Evolutionary conservation across 1,140 invertebrate genomes (phyloP).

Genomic region (Hycleus phaleratus): DNA sequence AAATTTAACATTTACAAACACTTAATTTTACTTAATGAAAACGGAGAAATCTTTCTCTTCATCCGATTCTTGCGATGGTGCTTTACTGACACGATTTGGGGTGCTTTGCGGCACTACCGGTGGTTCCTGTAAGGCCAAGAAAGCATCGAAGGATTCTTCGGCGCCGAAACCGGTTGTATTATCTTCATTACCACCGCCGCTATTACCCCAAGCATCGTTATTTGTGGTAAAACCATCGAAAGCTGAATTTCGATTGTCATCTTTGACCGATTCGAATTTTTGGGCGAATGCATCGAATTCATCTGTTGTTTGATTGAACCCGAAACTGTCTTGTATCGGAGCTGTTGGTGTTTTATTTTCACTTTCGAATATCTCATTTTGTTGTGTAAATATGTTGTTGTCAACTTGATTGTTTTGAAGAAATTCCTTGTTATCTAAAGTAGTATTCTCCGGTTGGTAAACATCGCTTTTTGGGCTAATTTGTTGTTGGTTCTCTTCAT

Average conservation of each 20-base stretch:
- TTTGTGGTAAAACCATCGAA: conserved; percentile 44
- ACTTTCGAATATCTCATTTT: neutral
- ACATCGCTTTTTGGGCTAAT: conserved; percentile 8
- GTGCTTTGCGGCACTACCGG: conserved; percentile 52
- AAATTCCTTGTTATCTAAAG: conserved; percentile 1
- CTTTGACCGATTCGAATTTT: conserved; percentile 69
- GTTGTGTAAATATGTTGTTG: neutral
- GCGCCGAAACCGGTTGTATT: conserved; percentile 37
- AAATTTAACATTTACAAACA: conserved; percentile 3
- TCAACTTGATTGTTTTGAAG: neutral
- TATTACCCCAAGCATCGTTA: conserved; percentile 44
- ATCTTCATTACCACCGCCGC: conserved; percentile 26
- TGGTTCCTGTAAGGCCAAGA: conserved; percentile 70
- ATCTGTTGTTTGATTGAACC: conserved; percentile 41
- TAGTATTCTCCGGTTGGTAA: neutral
- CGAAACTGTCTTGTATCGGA: neutral
- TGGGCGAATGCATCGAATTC: conserved; percentile 78
- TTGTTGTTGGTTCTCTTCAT: conserved; percentile 34
- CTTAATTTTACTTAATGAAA: conserved; percentile 59
- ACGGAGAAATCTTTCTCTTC: conserved; percentile 69
- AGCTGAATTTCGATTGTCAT: conserved; percentile 42
- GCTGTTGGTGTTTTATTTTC: neutral
- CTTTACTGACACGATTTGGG: conserved; percentile 48
- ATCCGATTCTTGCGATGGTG: conserved; percentile 66
- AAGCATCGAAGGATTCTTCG: conserved; percentile 71